These are phyloP conservation scores for Dinothrombium tinctorium DNA, from an alignment of 1,140 invertebrate species.

Conservation along the genomic window DNA sequence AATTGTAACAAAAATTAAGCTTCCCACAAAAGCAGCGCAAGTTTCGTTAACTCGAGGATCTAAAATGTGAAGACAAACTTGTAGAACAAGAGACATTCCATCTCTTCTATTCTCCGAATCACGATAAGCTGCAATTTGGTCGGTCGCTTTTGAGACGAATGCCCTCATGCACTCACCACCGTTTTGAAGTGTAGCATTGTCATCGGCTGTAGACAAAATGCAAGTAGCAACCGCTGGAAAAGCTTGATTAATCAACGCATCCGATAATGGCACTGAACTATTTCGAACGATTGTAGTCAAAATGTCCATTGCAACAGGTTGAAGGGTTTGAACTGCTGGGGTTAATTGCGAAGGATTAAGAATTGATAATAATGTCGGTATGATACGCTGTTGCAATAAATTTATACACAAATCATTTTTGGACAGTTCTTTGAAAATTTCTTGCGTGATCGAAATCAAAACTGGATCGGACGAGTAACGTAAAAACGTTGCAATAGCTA, in stretches of 20 bases:
- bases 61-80: constrained; percentile 39
- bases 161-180: constrained; percentile 48
- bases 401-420: constrained; percentile 34
- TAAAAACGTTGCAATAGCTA: constrained; percentile 44
- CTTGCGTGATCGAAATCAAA: constrained; percentile 34
- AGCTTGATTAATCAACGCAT: constrained; percentile 29
- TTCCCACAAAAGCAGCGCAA: constrained; percentile 42
- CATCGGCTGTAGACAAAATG: constrained; percentile 29
- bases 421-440: constrained; percentile 39
- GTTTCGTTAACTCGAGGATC: constrained; percentile 40
- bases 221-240: constrained; percentile 38
- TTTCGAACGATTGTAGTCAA: constrained; percentile 34
- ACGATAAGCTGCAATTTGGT: constrained; percentile 32
- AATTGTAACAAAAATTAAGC: constrained; percentile 42
- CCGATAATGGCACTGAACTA: constrained; percentile 31
- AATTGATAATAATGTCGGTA: constrained; percentile 43
- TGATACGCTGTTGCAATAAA: constrained; percentile 36
- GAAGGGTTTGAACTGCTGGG: constrained; percentile 1
- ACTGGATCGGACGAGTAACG: constrained; percentile 39
- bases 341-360: constrained; percentile 21
- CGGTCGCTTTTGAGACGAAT: constrained; percentile 37
- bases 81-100: constrained; percentile 17
- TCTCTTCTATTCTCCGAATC: constrained; percentile 21
- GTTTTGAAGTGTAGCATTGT: constrained; percentile 34
- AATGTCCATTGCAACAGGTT: constrained; percentile 34